These are phyloP conservation scores for Ennomos erosarius DNA, from an alignment of 2,888 invertebrate species.

Conservation along the genomic window DNA sequence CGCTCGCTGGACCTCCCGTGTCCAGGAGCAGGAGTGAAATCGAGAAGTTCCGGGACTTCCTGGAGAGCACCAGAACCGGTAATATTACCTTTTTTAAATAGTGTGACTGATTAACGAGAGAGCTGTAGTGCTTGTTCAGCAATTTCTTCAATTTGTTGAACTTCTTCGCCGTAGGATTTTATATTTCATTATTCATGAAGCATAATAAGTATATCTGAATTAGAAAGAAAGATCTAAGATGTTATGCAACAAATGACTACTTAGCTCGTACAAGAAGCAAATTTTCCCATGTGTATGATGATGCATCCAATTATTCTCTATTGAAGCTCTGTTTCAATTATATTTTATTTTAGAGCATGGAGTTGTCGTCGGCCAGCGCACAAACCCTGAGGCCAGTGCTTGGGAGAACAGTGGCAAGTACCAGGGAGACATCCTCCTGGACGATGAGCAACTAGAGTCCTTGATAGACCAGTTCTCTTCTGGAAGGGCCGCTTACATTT, in stretches of 20 bases:
- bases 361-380: conserved; percentile 46
- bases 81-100: conserved; percentile 38
- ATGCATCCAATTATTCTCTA: too few relatives aligned
- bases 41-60: conserved; percentile 63
- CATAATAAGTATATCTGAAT: too few relatives aligned
- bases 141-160: too few relatives aligned
- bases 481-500: conserved; percentile 54
- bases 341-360: conserved; percentile 34
- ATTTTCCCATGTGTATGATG: too few relatives aligned
- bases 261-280: too few relatives aligned
- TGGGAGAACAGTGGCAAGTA: conserved; percentile 72
- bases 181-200: too few relatives aligned
- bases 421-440: conserved; percentile 74
- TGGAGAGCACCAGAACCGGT: conserved; percentile 67
- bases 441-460: conserved; percentile 58
- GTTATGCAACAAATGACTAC: too few relatives aligned
- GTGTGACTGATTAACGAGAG: neutral
- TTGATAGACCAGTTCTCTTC: conserved; percentile 51
- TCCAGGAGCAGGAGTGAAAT: conserved; percentile 63
- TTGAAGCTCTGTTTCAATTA: conserved; percentile 18
- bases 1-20: conserved; percentile 57
- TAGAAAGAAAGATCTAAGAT: too few relatives aligned
- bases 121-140: too few relatives aligned
- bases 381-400: conserved; percentile 57
- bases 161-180: too few relatives aligned